Base-by-base conservation (phyloP, 1,140 invertebrate species). In the Anastatus disparis region DNA sequence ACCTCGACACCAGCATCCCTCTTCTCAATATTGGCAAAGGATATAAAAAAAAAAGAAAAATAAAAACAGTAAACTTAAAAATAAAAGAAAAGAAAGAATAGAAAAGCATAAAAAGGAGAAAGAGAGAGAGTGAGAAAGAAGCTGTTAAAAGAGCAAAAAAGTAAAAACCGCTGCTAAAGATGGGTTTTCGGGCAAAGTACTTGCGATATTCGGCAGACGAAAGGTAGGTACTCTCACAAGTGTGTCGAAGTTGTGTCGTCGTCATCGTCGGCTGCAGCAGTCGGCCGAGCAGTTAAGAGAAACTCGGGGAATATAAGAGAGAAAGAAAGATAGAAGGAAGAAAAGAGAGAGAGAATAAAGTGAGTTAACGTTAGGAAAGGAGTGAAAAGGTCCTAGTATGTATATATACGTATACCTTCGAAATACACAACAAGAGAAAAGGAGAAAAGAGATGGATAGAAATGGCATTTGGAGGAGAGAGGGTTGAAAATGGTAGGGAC, bases 261-360 rank as follows among this genome's bases (percentile, higher is more conserved):
- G 42, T 68, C 55, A 46, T 52, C 26, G 31, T 15, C 7, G 13
- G 13, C 35, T 8, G 62, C 22, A 53, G 48, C 48, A 65, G 53
- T 62, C 64, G 53, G 12, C 27, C 17, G 53, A 22, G 55, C 55
- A 59, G 55, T 68, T 52, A 58, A 67, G 42, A 31, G 42, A 56
- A 67, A 20, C n/a, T n/a, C n/a, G n/a, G n/a, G n/a, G n/a, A n/a
- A n/a, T n/a, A n/a, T n/a, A n/a, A n/a, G n/a, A n/a, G n/a, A n/a
- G n/a, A n/a, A n/a, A n/a, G n/a, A n/a, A n/a, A n/a, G n/a, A n/a
- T n/a, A n/a, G n/a, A n/a, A n/a, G n/a, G n/a, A n/a, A n/a, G n/a
- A n/a, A n/a, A n/a, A n/a, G n/a, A n/a, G n/a, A 35, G 31, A 9
- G 17, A 13, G 20, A 31, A 38, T 27, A 38, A 64, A 40, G 66